Evolutionary conservation across 2,888 invertebrate genomes (phyloP).

Genomic region (Ypsolopha sequella): DNA sequence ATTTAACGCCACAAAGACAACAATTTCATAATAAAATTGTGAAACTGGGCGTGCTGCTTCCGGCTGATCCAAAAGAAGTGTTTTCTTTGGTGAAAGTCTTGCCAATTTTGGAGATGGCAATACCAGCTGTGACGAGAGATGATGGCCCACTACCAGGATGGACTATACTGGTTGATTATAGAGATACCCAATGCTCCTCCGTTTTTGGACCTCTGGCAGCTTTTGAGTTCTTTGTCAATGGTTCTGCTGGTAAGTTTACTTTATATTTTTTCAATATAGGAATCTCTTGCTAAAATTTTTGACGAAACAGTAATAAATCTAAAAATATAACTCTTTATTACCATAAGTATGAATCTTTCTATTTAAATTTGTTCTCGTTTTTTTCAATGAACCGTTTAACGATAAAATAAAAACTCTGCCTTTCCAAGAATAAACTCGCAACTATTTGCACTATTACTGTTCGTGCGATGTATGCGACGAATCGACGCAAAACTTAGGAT

Average conservation of each 20-base stretch:
- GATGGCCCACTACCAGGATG: conserved; percentile 76
- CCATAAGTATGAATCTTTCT: too few species aligned
- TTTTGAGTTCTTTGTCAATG: conserved; percentile 79
- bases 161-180: conserved; percentile 75
- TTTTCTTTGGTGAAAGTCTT: conserved; percentile 76
- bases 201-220: conserved; percentile 82
- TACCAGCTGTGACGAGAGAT: conserved; percentile 69
- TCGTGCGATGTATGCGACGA: too few species aligned
- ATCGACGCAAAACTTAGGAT: too few species aligned
- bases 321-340: too few species aligned
- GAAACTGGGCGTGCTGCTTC: conserved; percentile 75
- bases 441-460: too few species aligned
- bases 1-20: conserved; percentile 43
- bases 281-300: neutral
- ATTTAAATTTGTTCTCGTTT: too few species aligned
- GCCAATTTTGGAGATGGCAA: conserved; percentile 79
- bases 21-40: conserved; percentile 58
- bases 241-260: conserved; percentile 71
- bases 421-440: too few species aligned
- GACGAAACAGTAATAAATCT: too few species aligned
- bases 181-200: conserved; percentile 83
- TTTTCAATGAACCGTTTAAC: too few species aligned
- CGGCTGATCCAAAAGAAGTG: conserved; percentile 71
- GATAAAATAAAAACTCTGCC: too few species aligned
- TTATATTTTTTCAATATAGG: neutral